A percentile compares a stretch with the other conserved stretches of the same genome.
These are phyloP conservation scores for Temnothorax unifasciatus DNA, from an alignment of 2,888 invertebrate species.

Conservation along the genomic window DNA sequence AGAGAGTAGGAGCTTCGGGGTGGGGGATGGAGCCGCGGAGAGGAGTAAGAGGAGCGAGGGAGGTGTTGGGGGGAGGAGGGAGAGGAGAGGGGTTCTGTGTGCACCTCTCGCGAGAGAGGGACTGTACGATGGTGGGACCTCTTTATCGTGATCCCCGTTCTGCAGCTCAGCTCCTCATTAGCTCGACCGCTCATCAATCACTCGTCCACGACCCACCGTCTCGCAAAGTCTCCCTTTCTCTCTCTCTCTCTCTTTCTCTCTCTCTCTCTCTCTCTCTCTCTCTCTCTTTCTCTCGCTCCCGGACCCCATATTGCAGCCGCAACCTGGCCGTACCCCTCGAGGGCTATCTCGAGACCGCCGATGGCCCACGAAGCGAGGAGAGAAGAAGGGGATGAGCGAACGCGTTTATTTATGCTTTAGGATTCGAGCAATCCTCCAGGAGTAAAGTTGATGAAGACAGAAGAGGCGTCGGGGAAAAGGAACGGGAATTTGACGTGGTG, in stretches of 20 bases:
- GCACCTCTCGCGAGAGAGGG: conserved; percentile 72
- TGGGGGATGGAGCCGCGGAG: conserved; percentile 27
- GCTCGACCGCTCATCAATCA: conserved; percentile 86
- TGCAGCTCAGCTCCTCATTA: conserved; percentile 86
- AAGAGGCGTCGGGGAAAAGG: neutral
- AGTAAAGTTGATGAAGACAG: conserved; percentile 44
- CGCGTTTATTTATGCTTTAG: conserved; percentile 50
- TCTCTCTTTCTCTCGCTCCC: conserved; percentile 60
- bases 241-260: too few relatives aligned
- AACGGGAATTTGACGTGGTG: neutral
- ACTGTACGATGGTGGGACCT: conserved; percentile 81
- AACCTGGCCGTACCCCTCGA: conserved; percentile 73
- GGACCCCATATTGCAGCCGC: conserved; percentile 74
- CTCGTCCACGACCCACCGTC: conserved; percentile 85
- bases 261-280: conserved; percentile 65
- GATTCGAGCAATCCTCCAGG: conserved; percentile 34
- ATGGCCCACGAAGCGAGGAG: conserved; percentile 35
- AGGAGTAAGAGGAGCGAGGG: conserved; percentile 42
- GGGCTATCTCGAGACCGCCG: conserved; percentile 69
- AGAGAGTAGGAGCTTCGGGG: conserved; percentile 47
- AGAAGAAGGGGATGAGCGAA: neutral
- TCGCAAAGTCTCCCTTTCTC: conserved; percentile 76
- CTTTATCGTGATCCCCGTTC: conserved; percentile 86
- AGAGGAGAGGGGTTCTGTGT: conserved; percentile 77
- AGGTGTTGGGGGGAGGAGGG: conserved; percentile 34